Percentiles rank a stretch among this genome's conserved stretches.
These are phyloP conservation scores for Butorides virescens DNA, from an alignment of 2,113 vertebrate species.

Conservation along the genomic window DNA sequence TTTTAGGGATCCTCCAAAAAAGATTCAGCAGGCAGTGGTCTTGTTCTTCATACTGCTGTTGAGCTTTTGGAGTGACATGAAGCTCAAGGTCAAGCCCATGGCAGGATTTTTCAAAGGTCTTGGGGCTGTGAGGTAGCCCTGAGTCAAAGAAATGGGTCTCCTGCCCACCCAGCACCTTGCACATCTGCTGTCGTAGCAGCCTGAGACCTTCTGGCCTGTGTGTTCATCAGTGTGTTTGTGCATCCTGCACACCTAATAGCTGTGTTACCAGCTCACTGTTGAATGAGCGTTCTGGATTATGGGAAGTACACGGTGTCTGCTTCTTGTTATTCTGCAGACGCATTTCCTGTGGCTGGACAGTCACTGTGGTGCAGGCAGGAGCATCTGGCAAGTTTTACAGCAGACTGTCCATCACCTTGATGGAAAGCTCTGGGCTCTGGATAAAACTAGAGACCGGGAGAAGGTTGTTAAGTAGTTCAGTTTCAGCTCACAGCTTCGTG, in stretches of 20 bases:
- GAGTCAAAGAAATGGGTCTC: neutral
- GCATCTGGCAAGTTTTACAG: neutral
- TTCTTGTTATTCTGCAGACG: neutral
- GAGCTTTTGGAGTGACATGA: neutral
- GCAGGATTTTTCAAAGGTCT: neutral
- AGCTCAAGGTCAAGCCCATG: neutral
- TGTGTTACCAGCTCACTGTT: neutral
- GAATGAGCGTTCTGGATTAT: neutral
- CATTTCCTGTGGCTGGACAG: neutral
- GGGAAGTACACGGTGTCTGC: neutral
- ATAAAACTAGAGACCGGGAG: neutral
- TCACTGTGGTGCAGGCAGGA: neutral
- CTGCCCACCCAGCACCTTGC: neutral
- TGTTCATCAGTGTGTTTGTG: neutral
- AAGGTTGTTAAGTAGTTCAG: neutral
- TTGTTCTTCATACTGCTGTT: neutral
- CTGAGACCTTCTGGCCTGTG: neutral
- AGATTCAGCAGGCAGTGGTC: neutral
- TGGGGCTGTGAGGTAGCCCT: neutral
- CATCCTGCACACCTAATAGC: neutral
- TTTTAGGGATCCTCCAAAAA: neutral
- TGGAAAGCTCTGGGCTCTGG: neutral
- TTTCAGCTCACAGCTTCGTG: neutral
- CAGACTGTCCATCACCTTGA: neutral
- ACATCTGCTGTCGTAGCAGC: fast-evolving